Percentiles rank a stretch among this genome's conserved stretches.
Evolutionary conservation across 2,888 invertebrate genomes (phyloP).

Genomic region (Ptilodon capucinus): DNA sequence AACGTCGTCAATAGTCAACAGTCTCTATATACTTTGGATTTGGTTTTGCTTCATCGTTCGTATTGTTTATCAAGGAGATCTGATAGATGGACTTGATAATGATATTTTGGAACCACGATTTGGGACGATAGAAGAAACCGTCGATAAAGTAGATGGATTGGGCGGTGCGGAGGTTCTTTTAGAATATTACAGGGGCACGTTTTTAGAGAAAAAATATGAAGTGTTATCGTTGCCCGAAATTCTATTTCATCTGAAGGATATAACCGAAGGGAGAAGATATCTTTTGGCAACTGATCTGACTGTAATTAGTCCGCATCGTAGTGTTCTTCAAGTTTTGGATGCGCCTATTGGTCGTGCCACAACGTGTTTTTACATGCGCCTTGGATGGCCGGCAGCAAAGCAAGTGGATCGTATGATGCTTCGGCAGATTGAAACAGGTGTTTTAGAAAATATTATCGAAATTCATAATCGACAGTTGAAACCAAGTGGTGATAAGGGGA

Average conservation of each 20-base stretch:
- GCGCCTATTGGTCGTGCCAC: slow-evolving; percentile 35
- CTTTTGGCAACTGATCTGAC: slow-evolving; percentile 38
- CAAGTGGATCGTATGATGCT: slow-evolving; percentile 34
- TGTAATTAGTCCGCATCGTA: slow-evolving; percentile 21
- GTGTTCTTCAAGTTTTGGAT: slow-evolving; percentile 43
- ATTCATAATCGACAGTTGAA: slow-evolving; percentile 15
- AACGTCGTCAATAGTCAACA: slow-evolving; percentile 43
- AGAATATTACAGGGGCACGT: slow-evolving; percentile 39
- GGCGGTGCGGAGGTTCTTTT: slow-evolving; percentile 42
- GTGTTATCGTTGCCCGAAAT: slow-evolving; percentile 26
- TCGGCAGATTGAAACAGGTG: slow-evolving; percentile 43
- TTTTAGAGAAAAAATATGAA: slow-evolving; percentile 32
- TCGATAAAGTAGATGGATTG: slow-evolving; percentile 39
- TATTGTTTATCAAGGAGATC: slow-evolving; percentile 55
- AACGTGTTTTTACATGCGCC: slow-evolving; percentile 47
- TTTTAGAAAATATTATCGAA: slow-evolving; percentile 29
- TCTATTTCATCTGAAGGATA: slow-evolving; percentile 26
- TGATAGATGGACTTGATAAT: slow-evolving; percentile 48
- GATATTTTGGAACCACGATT: slow-evolving; percentile 46
- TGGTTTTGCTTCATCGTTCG: slow-evolving; percentile 61
- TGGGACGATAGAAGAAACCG: slow-evolving; percentile 39
- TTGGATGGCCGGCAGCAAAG: slow-evolving; percentile 52
- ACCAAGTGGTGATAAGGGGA: slow-evolving; percentile 2
- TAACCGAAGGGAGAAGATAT: slow-evolving; percentile 47
- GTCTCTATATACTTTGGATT: slow-evolving; percentile 53